phyloP scores from a whole-genome alignment of 2,797 vertebrate species.

The Hirundo rustica region DNA sequence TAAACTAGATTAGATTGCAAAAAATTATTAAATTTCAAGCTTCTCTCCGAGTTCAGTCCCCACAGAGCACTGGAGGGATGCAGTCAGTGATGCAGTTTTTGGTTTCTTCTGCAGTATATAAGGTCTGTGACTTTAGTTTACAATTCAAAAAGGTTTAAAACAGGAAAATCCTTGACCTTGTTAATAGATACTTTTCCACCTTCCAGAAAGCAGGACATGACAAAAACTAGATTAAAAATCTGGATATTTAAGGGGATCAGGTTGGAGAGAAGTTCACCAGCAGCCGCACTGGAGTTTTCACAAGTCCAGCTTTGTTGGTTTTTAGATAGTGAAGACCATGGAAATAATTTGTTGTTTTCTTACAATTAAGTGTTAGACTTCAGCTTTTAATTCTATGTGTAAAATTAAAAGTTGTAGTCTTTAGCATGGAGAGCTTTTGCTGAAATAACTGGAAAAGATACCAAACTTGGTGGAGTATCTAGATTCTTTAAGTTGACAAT shows the following conservation, averaged over 20 bases:
- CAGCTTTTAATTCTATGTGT: not conserved
- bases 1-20: not conserved
- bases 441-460: not conserved
- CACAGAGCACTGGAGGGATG: not conserved
- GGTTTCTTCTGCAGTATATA: not conserved
- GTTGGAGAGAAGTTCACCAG: not conserved
- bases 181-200: not conserved
- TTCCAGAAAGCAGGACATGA: not conserved
- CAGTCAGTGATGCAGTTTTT: not conserved
- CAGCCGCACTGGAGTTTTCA: not conserved
- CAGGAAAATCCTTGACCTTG: not conserved
- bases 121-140: not conserved
- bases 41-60: not conserved
- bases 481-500: not conserved
- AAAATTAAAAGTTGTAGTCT: not conserved
- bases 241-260: not conserved
- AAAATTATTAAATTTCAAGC: not conserved
- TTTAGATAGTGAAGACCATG: not conserved
- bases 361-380: not conserved
- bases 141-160: not conserved
- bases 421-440: not conserved
- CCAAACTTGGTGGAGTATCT: not conserved
- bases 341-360: not conserved
- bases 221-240: not conserved
- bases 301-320: not conserved